Conservation (phyloP, 2,113 vertebrate genomes). For the Seriola aureovittata region DNA sequence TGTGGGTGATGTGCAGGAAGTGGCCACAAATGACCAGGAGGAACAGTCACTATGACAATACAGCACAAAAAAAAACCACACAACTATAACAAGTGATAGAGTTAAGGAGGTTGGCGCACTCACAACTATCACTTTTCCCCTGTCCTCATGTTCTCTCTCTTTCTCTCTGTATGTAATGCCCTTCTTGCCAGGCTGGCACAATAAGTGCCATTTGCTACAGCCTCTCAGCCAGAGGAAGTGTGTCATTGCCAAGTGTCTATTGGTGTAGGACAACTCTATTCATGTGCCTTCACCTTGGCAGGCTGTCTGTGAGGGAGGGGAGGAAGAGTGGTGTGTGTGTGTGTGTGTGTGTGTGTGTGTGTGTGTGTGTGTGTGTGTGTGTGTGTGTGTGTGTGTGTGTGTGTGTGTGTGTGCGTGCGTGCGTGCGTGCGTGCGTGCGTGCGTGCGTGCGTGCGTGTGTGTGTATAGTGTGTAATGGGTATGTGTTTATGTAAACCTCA, state of each 20-base stretch:
- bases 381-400: neutral
- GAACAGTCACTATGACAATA: neutral
- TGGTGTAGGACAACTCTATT: slow-evolving; percentile 69
- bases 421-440: slow-evolving; percentile 9
- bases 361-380: neutral
- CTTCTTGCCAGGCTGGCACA: slow-evolving; percentile 56
- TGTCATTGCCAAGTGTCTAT: slow-evolving; percentile 68
- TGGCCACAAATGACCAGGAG: neutral
- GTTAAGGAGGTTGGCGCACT: slow-evolving; percentile 12
- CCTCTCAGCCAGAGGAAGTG: slow-evolving; percentile 64
- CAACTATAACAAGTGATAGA: neutral
- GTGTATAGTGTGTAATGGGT: slow-evolving; percentile 28
- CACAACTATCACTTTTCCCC: neutral
- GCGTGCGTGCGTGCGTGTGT: slow-evolving; percentile 27
- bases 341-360: neutral
- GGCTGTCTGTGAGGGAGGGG: slow-evolving; percentile 34
- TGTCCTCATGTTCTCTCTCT: neutral
- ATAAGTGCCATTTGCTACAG: slow-evolving; percentile 46
- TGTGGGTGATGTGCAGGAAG: neutral
- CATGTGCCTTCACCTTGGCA: slow-evolving; percentile 71
- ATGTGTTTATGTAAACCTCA: slow-evolving; percentile 62
- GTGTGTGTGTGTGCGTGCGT: neutral
- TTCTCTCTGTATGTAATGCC: slow-evolving; percentile 6
- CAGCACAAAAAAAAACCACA: neutral
- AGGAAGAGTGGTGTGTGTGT: neutral